phyloP scores from a whole-genome alignment of 2,888 invertebrate genomes.

The Melieria omissa region DNA sequence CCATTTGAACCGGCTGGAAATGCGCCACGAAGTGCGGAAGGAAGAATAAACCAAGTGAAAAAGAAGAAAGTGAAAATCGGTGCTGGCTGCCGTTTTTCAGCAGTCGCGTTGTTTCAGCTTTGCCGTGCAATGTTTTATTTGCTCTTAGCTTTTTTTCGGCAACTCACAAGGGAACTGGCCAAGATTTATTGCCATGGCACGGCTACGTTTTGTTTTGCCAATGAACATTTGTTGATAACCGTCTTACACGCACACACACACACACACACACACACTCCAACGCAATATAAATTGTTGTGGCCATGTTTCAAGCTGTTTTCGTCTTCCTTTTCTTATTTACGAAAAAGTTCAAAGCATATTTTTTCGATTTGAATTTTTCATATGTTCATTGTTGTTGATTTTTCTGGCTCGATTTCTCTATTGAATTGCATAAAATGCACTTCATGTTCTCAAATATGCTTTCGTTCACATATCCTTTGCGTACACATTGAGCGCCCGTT shows the following conservation, averaged over 20 bases:
- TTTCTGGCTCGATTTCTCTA: too few species aligned
- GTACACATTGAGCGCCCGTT: too few species aligned
- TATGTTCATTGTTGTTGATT: not conserved
- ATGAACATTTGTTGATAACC: not conserved
- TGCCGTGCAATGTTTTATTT: not conserved
- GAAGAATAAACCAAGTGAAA: too few species aligned
- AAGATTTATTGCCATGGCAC: conserved; percentile 25
- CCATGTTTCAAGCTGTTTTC: conserved; percentile 19
- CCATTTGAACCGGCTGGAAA: too few species aligned
- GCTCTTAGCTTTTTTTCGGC: conserved; percentile 2
- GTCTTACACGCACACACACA: conserved; percentile 1
- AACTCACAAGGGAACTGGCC: conserved; percentile 24
- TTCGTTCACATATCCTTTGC: too few species aligned
- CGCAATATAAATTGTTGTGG: not conserved
- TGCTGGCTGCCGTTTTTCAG: too few species aligned
- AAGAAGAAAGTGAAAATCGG: too few species aligned
- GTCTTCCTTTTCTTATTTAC: conserved; percentile 35
- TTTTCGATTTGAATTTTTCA: conserved; percentile 16
- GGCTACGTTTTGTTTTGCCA: not conserved
- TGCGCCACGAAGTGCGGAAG: too few species aligned
- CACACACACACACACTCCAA: not conserved
- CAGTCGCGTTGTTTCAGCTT: not conserved
- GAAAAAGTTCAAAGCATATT: conserved; percentile 38
- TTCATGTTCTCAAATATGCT: too few species aligned
- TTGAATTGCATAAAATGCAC: too few species aligned